A percentile compares a stretch with the other conserved stretches of the same genome.
Conservation (phyloP, 2,888 invertebrate species). For the Merodon equestris region DNA sequence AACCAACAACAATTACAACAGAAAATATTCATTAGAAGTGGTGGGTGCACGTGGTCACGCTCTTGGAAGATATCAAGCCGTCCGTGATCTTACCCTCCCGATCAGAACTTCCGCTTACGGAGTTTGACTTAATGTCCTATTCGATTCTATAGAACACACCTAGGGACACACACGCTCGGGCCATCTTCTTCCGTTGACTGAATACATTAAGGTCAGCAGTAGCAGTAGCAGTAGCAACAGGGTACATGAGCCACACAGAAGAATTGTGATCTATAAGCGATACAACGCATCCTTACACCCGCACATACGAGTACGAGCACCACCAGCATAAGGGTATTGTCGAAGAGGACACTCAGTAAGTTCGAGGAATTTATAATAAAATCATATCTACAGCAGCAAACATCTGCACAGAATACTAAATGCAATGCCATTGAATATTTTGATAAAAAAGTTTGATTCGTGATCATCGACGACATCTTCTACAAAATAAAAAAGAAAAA, state of each 20-base stretch:
- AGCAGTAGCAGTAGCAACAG: conserved; percentile 28
- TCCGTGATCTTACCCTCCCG: conserved; percentile 34
- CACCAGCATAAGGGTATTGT: conserved; percentile 14
- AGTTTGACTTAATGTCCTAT: conserved; percentile 51
- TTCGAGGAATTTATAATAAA: conserved; percentile 68
- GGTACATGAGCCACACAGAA: conserved; percentile 54
- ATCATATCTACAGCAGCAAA: conserved; percentile 64
- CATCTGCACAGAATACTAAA: conserved; percentile 68
- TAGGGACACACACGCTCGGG: conserved; percentile 9
- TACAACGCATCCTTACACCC: conserved; percentile 16
- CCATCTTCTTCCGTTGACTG: conserved; percentile 50
- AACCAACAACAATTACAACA: not conserved
- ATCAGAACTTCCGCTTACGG: conserved; percentile 64
- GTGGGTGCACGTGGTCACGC: conserved; percentile 62
- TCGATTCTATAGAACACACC: conserved; percentile 10
- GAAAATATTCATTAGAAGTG: conserved; percentile 1
- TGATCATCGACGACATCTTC: conserved; percentile 62
- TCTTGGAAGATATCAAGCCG: conserved; percentile 42
- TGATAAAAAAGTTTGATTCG: conserved; percentile 63
- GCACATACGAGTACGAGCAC: conserved; percentile 19
- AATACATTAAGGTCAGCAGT: conserved; percentile 56
- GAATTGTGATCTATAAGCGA: conserved; percentile 51
- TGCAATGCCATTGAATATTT: conserved; percentile 61
- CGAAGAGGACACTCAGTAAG: conserved; percentile 31
- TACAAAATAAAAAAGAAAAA: not conserved